These are phyloP conservation scores for Harpalus rubripes DNA, from an alignment of 2,888 invertebrate species.

Conservation along the genomic window DNA sequence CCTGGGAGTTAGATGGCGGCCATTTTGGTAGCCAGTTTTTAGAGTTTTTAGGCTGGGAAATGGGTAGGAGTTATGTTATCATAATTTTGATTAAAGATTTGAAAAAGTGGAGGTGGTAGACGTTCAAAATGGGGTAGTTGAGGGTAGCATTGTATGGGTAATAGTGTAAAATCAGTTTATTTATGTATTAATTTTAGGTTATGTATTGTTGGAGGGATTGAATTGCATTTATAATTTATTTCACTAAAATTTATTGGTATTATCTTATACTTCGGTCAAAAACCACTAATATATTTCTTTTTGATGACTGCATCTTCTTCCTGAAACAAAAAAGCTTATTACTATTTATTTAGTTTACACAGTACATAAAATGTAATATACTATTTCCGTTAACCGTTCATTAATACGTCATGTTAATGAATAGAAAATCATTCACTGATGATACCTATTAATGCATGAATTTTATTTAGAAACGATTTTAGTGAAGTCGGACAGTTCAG, in stretches of 20 bases:
- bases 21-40: conserved; percentile 5
- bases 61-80: background rate
- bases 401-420: no score
- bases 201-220: conserved; percentile 53
- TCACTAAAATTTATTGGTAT: conserved; percentile 31
- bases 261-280: conserved; percentile 25
- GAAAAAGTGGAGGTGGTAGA: background rate
- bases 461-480: no score
- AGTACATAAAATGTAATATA: no score
- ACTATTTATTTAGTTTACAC: background rate
- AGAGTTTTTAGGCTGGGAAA: conserved; percentile 1
- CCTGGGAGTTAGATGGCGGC: conserved; percentile 16
- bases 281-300: background rate
- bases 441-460: no score
- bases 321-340: conserved; percentile 22
- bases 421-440: no score
- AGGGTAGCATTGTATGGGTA: background rate
- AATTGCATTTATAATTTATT: conserved; percentile 49
- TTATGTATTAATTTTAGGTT: conserved; percentile 31
- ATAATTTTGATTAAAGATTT: background rate
- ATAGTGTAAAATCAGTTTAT: conserved; percentile 34
- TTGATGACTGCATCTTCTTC: conserved; percentile 27
- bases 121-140: background rate
- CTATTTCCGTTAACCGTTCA: no score
- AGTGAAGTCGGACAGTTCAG: no score